Evolutionary conservation across 1,140 invertebrate species (phyloP).

Genomic region (Tyrophagus putrescentiae): DNA sequence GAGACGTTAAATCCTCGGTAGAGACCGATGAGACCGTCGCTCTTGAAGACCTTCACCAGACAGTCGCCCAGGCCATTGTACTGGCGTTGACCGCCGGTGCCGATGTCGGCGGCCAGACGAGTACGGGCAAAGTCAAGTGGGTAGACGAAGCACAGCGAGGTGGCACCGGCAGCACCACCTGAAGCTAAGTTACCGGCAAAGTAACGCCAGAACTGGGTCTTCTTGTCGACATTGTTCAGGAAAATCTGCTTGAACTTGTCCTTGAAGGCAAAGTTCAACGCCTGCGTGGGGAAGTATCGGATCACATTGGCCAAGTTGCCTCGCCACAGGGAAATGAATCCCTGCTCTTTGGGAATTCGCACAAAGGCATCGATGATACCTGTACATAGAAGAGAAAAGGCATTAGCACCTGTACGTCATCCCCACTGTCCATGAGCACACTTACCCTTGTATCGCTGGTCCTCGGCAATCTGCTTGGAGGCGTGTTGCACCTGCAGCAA

Average conservation of each 20-base stretch:
- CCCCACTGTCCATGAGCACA: background rate
- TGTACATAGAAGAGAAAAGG: constrained; percentile 12
- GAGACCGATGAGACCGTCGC: constrained; percentile 66
- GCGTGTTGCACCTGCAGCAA: constrained; percentile 49
- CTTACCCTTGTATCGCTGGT: constrained; percentile 63
- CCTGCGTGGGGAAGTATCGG: constrained; percentile 86
- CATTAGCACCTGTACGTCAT: background rate
- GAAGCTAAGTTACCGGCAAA: constrained; percentile 75
- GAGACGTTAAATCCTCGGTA: constrained; percentile 87
- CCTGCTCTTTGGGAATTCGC: constrained; percentile 73
- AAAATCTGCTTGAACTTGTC: constrained; percentile 49
- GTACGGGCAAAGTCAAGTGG: constrained; percentile 89
- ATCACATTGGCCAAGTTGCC: constrained; percentile 87
- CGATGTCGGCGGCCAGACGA: constrained; percentile 67
- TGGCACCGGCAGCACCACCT: constrained; percentile 81
- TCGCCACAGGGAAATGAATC: constrained; percentile 75
- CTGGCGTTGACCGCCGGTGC: constrained; percentile 62
- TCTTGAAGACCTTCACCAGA: constrained; percentile 66
- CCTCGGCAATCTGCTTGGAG: constrained; percentile 61
- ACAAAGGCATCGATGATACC: constrained; percentile 71
- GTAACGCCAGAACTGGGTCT: constrained; percentile 69
- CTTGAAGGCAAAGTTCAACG: constrained; percentile 90
- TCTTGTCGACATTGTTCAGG: constrained; percentile 65
- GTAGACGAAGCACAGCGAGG: constrained; percentile 85
- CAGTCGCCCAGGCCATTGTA: constrained; percentile 76